phyloP scores from a whole-genome alignment of 2,888 invertebrate species.

The Leucozona laternaria region DNA sequence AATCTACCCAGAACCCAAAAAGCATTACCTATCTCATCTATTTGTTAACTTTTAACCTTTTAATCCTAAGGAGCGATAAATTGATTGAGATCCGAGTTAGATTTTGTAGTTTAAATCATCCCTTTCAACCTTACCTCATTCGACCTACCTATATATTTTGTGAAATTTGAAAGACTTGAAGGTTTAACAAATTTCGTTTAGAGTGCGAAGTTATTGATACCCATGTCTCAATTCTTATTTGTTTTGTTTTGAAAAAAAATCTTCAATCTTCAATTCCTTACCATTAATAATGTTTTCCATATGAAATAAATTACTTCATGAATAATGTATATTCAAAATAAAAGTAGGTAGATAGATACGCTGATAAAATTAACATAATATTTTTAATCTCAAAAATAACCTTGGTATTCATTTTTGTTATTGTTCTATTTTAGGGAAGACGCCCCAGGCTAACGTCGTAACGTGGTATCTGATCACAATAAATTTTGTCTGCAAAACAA shows the following conservation, averaged over 20 bases:
- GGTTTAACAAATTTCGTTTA: no score
- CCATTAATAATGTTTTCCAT: not conserved
- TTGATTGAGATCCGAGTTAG: no score
- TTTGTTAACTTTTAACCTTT: no score
- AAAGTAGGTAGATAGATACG: not conserved
- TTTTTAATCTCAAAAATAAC: constrained; percentile 1
- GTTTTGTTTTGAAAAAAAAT: not conserved
- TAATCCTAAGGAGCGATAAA: no score
- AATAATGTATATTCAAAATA: not conserved
- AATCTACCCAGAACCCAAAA: no score
- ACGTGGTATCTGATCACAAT: constrained; percentile 14
- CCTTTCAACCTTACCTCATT: no score
- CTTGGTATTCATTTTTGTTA: constrained; percentile 1
- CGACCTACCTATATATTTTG: no score
- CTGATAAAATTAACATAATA: constrained; percentile 12
- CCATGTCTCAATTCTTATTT: not conserved
- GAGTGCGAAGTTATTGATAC: not conserved
- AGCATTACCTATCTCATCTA: no score
- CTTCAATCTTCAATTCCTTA: not conserved
- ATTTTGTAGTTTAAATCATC: no score
- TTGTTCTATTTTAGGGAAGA: constrained; percentile 17
- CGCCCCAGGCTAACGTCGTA: not conserved
- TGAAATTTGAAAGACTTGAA: no score
- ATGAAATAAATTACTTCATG: constrained; percentile 8
- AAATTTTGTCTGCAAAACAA: constrained; percentile 23